Evolutionary conservation across 2,888 invertebrate genomes (phyloP), one percentile per base, ranked within the genome.

Genomic region (Caenorhabditis wallacei): DNA sequence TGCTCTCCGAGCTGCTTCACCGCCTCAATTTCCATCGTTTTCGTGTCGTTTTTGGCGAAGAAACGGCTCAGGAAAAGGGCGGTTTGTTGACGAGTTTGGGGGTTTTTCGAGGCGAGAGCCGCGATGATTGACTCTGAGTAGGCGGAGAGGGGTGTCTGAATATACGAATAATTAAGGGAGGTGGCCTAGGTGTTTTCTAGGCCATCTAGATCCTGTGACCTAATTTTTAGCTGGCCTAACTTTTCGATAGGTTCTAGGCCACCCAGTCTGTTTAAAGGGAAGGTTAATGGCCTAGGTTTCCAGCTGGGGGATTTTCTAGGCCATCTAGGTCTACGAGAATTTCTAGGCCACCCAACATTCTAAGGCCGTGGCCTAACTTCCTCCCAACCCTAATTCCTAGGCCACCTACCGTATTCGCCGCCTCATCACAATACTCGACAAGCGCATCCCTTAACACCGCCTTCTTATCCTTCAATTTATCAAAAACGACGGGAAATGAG

Each of bases 381-480:
- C n/a, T n/a, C n/a, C n/a, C n/a, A n/a, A n/a, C n/a, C n/a, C 35
- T 35, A 10, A 35, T 43, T 43, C 13, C 2, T 16, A 11, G 43
- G 5, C 10, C 5, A 11, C 68, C 18, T 46, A 85, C 84, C 57
- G 83, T 84, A 26, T 26, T 64, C 92, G 95, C 97, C 84, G 96
- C 95, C 46, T 96, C 96, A 93, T 98, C 98, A 26, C 96, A 95
- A 1, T 96, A 96, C 80, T 98, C 97, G 70, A 96, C 94, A 57
- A 98, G 93, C 0, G 96, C 95, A 0, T 94, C 92, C 0, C 98
- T 96, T 1, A 98, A 97, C 90, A 95, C 95, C 1, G 95, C 94
- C 91, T 99, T 99, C 94, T 97, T 98, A 92, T 99, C 98, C 91
- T 97, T 97, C 92, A 99, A 98, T 93, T 98, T 98, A 90, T 98